Percentiles rank a stretch among this genome's conserved stretches.
phyloP scores from a whole-genome alignment of 2,113 vertebrate species.

The Myotis lucifugus region DNA sequence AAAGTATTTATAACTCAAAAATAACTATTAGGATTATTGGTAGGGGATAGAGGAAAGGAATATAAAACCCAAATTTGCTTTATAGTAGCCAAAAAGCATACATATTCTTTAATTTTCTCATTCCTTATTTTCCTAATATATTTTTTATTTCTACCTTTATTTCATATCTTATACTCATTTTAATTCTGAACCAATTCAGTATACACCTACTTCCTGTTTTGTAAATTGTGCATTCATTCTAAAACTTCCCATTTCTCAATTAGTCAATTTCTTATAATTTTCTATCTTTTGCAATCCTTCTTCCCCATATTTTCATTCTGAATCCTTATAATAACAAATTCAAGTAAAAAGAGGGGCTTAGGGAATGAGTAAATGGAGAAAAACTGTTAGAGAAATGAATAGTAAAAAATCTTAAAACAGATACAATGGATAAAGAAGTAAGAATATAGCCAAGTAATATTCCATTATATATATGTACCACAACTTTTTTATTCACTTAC shows the following conservation, averaged over 20 bases:
- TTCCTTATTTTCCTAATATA: background rate
- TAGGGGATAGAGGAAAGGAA: background rate
- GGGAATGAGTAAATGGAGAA: background rate
- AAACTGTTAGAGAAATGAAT: background rate
- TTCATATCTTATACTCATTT: background rate
- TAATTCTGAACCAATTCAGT: background rate
- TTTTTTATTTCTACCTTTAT: slow-evolving; percentile 25
- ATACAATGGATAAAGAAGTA: background rate
- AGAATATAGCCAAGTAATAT: background rate
- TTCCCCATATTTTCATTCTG: background rate
- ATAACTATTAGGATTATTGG: slow-evolving; percentile 27
- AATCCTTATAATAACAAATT: slow-evolving; percentile 10
- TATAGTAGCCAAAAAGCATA: background rate
- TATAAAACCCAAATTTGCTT: background rate
- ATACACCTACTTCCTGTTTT: background rate
- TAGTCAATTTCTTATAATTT: background rate
- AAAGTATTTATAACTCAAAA: slow-evolving; percentile 73
- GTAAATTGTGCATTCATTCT: background rate
- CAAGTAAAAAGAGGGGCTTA: background rate
- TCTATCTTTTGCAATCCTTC: background rate
- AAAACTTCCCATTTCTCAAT: background rate
- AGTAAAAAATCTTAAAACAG: background rate
- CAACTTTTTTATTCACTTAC: background rate
- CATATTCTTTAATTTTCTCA: background rate
- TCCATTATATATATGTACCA: background rate